These are phyloP conservation scores for Telenomus remus DNA, from an alignment of 1,140 invertebrate genomes.

Conservation along the genomic window DNA sequence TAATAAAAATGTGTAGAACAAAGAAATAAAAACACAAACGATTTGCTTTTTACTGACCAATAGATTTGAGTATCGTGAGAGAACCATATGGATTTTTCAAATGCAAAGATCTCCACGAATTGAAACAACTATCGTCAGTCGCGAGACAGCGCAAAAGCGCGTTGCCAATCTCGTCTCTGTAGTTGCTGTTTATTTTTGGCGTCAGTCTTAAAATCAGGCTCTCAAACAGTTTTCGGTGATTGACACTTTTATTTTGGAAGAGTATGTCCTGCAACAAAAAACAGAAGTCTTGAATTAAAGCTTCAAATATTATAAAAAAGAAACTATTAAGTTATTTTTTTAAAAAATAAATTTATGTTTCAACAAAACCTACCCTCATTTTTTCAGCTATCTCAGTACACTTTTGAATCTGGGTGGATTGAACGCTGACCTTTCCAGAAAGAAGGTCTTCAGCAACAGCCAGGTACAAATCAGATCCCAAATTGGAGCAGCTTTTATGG, in stretches of 20 bases:
- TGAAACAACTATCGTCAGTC: slow-evolving; percentile 74
- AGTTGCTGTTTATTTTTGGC: slow-evolving; percentile 63
- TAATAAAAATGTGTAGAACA: too few relatives aligned
- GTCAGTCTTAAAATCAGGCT: slow-evolving; percentile 71
- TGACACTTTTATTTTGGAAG: slow-evolving; percentile 68
- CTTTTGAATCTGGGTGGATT: slow-evolving; percentile 58
- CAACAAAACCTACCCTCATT: slow-evolving; percentile 68
- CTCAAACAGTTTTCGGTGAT: slow-evolving; percentile 72
- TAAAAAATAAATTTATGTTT: too few relatives aligned
- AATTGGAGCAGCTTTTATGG: slow-evolving; percentile 66
- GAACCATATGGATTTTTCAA: slow-evolving; percentile 75
- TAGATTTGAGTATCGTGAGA: slow-evolving; percentile 72
- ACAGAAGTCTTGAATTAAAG: slow-evolving; percentile 5
- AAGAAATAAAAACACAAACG: too few relatives aligned
- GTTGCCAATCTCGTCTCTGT: slow-evolving; percentile 72
- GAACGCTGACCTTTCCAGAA: slow-evolving; percentile 68
- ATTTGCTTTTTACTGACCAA: slow-evolving; percentile 68
- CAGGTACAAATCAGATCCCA: slow-evolving; percentile 72
- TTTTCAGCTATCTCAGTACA: slow-evolving; percentile 66
- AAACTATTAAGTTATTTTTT: too few relatives aligned
- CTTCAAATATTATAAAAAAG: too few relatives aligned
- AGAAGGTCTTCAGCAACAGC: slow-evolving; percentile 69
- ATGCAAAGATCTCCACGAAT: slow-evolving; percentile 76
- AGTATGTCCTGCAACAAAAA: slow-evolving; percentile 63
- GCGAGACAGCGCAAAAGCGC: slow-evolving; percentile 73